Percentiles rank a stretch among this genome's conserved stretches.
Conservation (phyloP, 2,888 invertebrate species). For the Endotricha flammealis region DNA sequence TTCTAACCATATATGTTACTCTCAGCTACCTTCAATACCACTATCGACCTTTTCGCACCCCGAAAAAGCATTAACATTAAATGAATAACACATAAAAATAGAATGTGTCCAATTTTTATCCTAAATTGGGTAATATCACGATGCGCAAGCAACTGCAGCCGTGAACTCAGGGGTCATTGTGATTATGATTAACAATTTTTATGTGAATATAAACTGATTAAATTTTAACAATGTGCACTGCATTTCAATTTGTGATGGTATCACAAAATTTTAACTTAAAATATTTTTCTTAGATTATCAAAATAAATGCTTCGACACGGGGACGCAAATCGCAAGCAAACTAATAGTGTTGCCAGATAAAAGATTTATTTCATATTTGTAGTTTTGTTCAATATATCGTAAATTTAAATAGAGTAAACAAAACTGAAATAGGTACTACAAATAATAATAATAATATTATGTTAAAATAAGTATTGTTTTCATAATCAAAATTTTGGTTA, state of each 20-base stretch:
- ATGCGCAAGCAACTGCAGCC: conserved; percentile 58
- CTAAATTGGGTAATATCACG: conserved; percentile 60
- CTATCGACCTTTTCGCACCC: conserved; percentile 19
- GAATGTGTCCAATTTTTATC: conserved; percentile 51
- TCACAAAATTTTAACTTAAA: conserved; percentile 18
- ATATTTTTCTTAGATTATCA: conserved; percentile 31
- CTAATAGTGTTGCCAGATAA: conserved; percentile 32
- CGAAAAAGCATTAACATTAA: conserved; percentile 20
- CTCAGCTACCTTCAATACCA: conserved; percentile 17
- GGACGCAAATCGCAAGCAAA: conserved; percentile 71
- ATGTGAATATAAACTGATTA: conserved; percentile 18
- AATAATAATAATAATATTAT: no score
- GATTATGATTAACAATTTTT: conserved; percentile 32
- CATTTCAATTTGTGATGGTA: conserved; percentile 16
- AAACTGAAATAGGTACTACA: no score
- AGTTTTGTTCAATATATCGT: no score
- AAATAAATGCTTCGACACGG: conserved; percentile 41
- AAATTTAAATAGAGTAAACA: no score
- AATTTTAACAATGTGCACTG: conserved; percentile 24
- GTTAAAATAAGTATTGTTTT: no score
- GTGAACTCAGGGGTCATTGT: conserved; percentile 61
- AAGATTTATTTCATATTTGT: background rate
- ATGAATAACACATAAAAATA: conserved; percentile 32
- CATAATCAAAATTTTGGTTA: no score
- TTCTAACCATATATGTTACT: conserved; percentile 38